These are phyloP conservation scores for Puma concolor DNA, from an alignment of 2,113 vertebrate species.

Conservation along the genomic window DNA sequence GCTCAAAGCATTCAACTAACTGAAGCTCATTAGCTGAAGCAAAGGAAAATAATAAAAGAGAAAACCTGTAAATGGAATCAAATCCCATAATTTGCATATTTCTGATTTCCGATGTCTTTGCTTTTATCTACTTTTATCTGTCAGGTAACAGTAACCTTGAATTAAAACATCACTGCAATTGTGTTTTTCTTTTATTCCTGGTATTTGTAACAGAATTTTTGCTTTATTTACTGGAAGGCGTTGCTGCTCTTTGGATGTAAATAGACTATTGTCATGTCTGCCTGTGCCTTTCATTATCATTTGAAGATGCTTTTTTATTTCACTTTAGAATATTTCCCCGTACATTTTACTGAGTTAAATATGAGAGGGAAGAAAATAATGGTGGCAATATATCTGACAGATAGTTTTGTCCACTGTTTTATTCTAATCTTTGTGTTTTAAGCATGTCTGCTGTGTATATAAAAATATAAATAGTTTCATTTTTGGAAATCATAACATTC, in stretches of 20 bases:
- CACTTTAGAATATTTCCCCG: neutral
- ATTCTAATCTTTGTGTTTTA: neutral
- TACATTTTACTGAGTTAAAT: slow-evolving; percentile 21
- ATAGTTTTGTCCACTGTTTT: neutral
- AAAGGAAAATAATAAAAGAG: neutral
- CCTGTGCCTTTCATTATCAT: neutral
- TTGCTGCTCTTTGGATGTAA: neutral
- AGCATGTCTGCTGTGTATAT: neutral
- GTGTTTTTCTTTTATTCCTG: neutral
- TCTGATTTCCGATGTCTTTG: neutral
- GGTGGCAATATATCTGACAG: neutral
- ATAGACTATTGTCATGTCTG: neutral
- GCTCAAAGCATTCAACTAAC: neutral
- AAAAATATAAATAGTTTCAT: neutral
- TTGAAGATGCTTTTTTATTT: neutral
- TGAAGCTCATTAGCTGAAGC: neutral
- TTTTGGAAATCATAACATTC: neutral
- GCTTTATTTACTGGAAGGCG: neutral
- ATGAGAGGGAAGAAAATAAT: neutral
- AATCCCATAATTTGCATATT: neutral
- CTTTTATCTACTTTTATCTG: neutral
- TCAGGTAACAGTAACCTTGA: neutral
- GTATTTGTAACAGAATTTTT: neutral
- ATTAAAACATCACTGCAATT: neutral
- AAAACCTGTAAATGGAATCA: neutral